Evolutionary conservation across 2,113 vertebrate genomes (phyloP), one percentile per base, ranked within the genome.

Genomic region (Takifugu bimaculatus): DNA sequence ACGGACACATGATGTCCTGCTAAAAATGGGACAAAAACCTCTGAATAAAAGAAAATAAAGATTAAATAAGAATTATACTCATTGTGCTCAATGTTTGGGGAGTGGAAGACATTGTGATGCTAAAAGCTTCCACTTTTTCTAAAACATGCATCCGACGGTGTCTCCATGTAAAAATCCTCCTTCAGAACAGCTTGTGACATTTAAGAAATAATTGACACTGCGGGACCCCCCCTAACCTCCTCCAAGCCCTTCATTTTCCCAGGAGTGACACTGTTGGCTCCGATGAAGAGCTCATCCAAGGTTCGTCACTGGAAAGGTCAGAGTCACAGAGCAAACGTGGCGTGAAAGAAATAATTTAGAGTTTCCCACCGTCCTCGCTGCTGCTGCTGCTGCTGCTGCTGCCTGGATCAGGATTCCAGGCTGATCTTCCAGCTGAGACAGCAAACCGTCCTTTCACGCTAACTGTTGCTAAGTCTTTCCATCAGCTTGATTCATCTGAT

Each of bases 141-240:
- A 39, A 39, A 35, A n/a, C 45, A 13, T 47, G 45, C 32, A 54
- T 4, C 53, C 35, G 45, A 2, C 45, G 43, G 52, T 50, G 39
- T 3, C 13, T 6, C 42, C 14, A 57, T 55, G 5, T 0, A 13
- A 26, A 32, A n/a, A 50, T 44, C 49, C 43, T 65, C 60, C 48
- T 72, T 59, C 67, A 62, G 77, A 73, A 57, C 80, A 83, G 71
- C 76, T 75, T 71, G 70, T 85, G 82, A 85, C 84, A 86, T 88
- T 85, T 86, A 44, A 78, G 57, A 72, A 64, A 80, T 86, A 85
- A 88, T 81, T 81, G 78, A 80, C 52, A 59, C 56, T 65, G 57
- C 43, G 9, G 4, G 25, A 26, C 12, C 5, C 26, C 15, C 14
- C 12, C n/a, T 52, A 32, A 63, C 66, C 45, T 60, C 78, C 72